phyloP scores from a whole-genome alignment of 1,140 invertebrate genomes.

The Anastrepha ludens region DNA sequence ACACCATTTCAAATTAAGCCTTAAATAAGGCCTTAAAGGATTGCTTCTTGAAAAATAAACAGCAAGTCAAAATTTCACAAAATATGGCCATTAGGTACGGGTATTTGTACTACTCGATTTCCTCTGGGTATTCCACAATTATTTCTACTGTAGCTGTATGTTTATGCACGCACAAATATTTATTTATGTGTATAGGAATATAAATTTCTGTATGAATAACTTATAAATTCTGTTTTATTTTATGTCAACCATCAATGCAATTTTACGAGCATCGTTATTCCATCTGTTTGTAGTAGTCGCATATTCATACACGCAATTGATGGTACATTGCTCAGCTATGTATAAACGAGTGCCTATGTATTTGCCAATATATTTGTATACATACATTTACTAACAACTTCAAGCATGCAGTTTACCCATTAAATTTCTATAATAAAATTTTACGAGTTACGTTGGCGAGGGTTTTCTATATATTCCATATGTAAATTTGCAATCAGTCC shows the following conservation, averaged over 20 bases:
- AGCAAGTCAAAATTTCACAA: too few species aligned
- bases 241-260: slow-evolving; percentile 41
- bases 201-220: slow-evolving; percentile 17
- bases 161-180: neutral
- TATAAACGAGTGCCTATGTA: too few species aligned
- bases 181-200: neutral
- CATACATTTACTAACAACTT: neutral
- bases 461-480: neutral
- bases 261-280: slow-evolving; percentile 12
- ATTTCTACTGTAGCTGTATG: too few species aligned
- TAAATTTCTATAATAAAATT: slow-evolving; percentile 20
- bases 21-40: too few species aligned
- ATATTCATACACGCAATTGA: neutral
- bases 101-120: too few species aligned
- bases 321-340: too few species aligned
- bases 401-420: neutral
- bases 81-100: too few species aligned
- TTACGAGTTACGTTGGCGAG: neutral
- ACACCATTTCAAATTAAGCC: too few species aligned
- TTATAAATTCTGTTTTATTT: slow-evolving; percentile 41
- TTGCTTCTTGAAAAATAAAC: too few species aligned
- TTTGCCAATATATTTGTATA: neutral
- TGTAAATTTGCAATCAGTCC: neutral
- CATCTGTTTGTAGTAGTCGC: neutral
- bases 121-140: too few species aligned